These are phyloP conservation scores for Drosophila neutralis DNA, from an alignment of 2,888 invertebrate genomes.

Conservation along the genomic window DNA sequence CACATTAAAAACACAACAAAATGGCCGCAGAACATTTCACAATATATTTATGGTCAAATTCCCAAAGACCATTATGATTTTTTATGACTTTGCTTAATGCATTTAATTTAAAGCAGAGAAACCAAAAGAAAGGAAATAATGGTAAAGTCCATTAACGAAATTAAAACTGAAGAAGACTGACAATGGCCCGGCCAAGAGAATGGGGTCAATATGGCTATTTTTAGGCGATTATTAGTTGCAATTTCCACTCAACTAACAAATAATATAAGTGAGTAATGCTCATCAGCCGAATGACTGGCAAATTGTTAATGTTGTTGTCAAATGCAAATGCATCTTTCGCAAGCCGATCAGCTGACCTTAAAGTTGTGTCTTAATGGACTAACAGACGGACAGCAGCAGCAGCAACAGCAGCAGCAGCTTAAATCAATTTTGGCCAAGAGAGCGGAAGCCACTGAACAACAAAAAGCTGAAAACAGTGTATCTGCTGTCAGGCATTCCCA, in stretches of 20 bases:
- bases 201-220: conserved; percentile 34
- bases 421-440: conserved; percentile 22
- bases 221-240: conserved; percentile 23
- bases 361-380: conserved; percentile 3
- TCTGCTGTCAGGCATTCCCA: conserved; percentile 38
- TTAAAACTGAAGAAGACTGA: conserved; percentile 59
- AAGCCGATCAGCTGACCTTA: conserved; percentile 9
- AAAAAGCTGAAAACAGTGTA: conserved; percentile 23
- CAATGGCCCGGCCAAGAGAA: conserved; percentile 42
- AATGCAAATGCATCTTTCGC: conserved; percentile 33
- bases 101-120: conserved; percentile 50
- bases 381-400: background rate
- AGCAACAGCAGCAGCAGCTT: conserved; percentile 3
- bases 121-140: conserved; percentile 2
- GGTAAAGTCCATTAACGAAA: conserved; percentile 68
- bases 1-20: conserved; percentile 55
- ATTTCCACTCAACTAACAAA: background rate
- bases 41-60: conserved; percentile 33
- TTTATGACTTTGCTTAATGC: conserved; percentile 67
- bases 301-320: background rate
- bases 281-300: conserved; percentile 5
- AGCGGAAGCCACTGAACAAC: conserved; percentile 56
- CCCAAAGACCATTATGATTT: conserved; percentile 44
- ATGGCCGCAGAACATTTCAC: conserved; percentile 33
- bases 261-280: conserved; percentile 1